Base-by-base conservation (phyloP, 2,888 invertebrate species). In the Gastracanthus pulcherrimus region DNA sequence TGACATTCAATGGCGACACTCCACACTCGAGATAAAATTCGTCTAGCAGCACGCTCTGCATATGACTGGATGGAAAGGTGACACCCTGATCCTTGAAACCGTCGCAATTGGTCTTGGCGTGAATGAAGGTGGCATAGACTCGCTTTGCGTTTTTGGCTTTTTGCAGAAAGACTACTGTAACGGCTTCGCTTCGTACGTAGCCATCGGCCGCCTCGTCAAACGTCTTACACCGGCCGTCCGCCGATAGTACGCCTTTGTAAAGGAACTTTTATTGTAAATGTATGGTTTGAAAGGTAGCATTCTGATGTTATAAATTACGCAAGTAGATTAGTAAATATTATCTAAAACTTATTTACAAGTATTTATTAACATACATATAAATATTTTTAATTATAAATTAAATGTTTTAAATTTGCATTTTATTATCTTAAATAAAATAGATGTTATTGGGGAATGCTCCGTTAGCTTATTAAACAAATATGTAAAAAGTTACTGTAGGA, bases 181-280 rank as follows among this genome's bases (percentile, higher is more conserved):
- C 92, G 0, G 96, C 95, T 91, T 98, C 98, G 16, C 97, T 95
- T n/a, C 97, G 94, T 0, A 95, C 95, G 87, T 97, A 98, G 0
- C 98, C 97, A 86, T 95, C 94, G 23, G 96, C 97, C 70, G 94
- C 93, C 84, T 95, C 95, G 91, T 99, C 99, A 89, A 99, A 99
- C 71, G 97, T 95, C 88, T 97, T 96, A 91, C 98, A 98, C 74
- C 94, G 94, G 0, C 98, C 98, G 84, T 97, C 96, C 0, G 94
- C 92, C 5, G 97, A 96, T 9, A 98, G 91, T 88, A 96, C 95
- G 71, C 95, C 95, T 86, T 19, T 26, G n/a, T n/a, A n/a, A n/a
- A n/a, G n/a, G n/a, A n/a, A n/a, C n/a, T n/a, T n/a, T n/a, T n/a
- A n/a, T n/a, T n/a, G n/a, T n/a, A n/a, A n/a, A n/a, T n/a, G n/a